These are phyloP conservation scores for Caenorhabditis sulstoni DNA, from an alignment of 2,888 invertebrate species.

Conservation along the genomic window DNA sequence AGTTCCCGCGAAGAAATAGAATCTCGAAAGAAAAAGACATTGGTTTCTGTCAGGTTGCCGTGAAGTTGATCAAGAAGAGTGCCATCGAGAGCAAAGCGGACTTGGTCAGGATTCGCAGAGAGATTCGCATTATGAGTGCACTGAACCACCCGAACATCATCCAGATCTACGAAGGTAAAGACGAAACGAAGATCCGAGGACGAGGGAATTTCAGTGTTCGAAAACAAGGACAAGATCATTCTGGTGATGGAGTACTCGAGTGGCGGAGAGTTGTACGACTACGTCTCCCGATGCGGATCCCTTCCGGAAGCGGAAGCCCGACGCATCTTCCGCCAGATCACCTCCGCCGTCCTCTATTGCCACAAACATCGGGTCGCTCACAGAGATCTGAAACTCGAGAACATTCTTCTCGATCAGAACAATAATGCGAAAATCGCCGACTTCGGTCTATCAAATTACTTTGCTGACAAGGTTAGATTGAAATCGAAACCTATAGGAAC, in stretches of 20 bases:
- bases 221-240: slow-evolving; percentile 99
- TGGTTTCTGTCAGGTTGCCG: slow-evolving; percentile 86
- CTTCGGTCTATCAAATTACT: slow-evolving; percentile 98
- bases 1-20: slow-evolving; percentile 8
- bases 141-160: slow-evolving; percentile 98
- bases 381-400: slow-evolving; percentile 83
- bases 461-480: slow-evolving; percentile 70
- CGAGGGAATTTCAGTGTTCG: slow-evolving; percentile 89
- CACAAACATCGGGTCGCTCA: slow-evolving; percentile 86
- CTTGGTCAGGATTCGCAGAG: slow-evolving; percentile 93
- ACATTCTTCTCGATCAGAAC: slow-evolving; percentile 82
- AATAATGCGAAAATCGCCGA: slow-evolving; percentile 89
- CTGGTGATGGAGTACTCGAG: slow-evolving; percentile 99
- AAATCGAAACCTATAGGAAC: not conserved
- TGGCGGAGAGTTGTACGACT: slow-evolving; percentile 98
- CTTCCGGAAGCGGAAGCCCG: slow-evolving; percentile 93
- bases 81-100: slow-evolving; percentile 88
- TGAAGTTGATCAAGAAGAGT: slow-evolving; percentile 86
- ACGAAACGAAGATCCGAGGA: not conserved
- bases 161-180: slow-evolving; percentile 96
- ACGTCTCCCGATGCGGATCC: slow-evolving; percentile 86
- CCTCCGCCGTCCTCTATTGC: slow-evolving; percentile 96
- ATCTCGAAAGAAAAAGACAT: slow-evolving; percentile 9
- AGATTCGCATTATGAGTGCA: slow-evolving; percentile 99
- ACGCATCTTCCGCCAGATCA: slow-evolving; percentile 95